These are phyloP conservation scores for Uromys caudimaculatus DNA, from an alignment of 2,797 vertebrate species.

Conservation along the genomic window DNA sequence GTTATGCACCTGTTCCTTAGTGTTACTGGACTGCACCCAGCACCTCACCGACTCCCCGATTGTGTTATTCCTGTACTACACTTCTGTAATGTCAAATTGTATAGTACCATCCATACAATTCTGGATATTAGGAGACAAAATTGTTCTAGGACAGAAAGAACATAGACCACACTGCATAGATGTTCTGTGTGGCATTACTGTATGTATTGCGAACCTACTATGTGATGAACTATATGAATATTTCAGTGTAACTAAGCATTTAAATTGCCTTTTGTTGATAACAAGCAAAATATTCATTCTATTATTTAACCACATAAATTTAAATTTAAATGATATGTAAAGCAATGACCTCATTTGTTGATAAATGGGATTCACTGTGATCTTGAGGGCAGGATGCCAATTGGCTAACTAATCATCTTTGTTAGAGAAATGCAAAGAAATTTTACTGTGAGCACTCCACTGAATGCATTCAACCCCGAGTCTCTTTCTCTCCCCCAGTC, in stretches of 20 bases:
- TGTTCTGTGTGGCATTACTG: background rate
- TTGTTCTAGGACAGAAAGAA: background rate
- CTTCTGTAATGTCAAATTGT: background rate
- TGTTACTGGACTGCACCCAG: background rate
- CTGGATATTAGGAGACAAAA: constrained; percentile 5
- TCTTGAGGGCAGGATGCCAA: constrained; percentile 25
- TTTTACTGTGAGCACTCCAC: constrained; percentile 55
- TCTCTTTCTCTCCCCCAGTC: constrained; percentile 64
- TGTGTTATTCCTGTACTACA: background rate
- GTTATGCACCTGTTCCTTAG: background rate
- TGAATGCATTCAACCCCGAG: constrained; percentile 73
- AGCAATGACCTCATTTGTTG: constrained; percentile 21
- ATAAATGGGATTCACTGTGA: constrained; percentile 60
- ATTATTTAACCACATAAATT: background rate
- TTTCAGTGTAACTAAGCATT: background rate
- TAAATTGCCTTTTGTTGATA: background rate
- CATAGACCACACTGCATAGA: background rate
- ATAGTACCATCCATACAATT: background rate
- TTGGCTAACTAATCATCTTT: constrained; percentile 56
- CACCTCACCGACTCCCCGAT: background rate
- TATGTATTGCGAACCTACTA: constrained; percentile 5
- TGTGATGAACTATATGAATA: background rate
- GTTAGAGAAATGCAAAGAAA: constrained; percentile 44
- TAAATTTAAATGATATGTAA: constrained; percentile 41
- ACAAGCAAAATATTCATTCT: background rate